Evolutionary conservation across 53 echinoderm and acorn worm species (phyloP), one percentile per base, ranked within the genome.

Genomic region (Astropecten irregularis): DNA sequence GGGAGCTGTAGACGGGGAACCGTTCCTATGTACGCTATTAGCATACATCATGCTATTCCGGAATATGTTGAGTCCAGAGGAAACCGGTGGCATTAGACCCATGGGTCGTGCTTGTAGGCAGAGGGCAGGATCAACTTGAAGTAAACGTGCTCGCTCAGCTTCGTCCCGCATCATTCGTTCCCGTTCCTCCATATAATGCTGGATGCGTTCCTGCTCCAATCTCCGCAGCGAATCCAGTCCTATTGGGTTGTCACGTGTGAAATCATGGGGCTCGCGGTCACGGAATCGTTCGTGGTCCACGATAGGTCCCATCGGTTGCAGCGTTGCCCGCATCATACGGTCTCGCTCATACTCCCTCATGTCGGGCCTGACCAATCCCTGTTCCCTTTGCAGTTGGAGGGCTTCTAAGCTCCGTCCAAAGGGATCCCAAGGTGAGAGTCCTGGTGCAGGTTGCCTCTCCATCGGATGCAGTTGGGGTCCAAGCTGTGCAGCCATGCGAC

Each of bases 231-330:
- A 71, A 49, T 90, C 90, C 30, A 90, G 26, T n/a, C 87, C 89
- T 54, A 96, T 72, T 13, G 99, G 99, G 74, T 99, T 99, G 83
- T 99, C 99, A 22, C 99, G 68, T 0, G 99, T 92, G 56, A 99
- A 99, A 67, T 99, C 99, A 51, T 99, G 99, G 3, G 94, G 99
- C 77, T 99, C 99, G 26, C 99, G 68, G 10, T 99, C 99, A 23
- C 99, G 86, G 67, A 94, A 90, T 35, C 99, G 77, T 32, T 99
- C 99, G n/a, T 87, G 93, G 27, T 99, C 99, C 52, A 99, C 73
- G 53, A 92, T 49, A n/a, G 99, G 99, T 14, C 92, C 99, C 86
- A 93, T 89, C 19, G 91, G 93, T 36, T 92, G 94, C 25, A 88
- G 90, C 16, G 70, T 52, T 16, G 92, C 88, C 27, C 99, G 94